Evolutionary conservation across 2,797 vertebrate species (phyloP).

Genomic region (Molossus alvarezi): DNA sequence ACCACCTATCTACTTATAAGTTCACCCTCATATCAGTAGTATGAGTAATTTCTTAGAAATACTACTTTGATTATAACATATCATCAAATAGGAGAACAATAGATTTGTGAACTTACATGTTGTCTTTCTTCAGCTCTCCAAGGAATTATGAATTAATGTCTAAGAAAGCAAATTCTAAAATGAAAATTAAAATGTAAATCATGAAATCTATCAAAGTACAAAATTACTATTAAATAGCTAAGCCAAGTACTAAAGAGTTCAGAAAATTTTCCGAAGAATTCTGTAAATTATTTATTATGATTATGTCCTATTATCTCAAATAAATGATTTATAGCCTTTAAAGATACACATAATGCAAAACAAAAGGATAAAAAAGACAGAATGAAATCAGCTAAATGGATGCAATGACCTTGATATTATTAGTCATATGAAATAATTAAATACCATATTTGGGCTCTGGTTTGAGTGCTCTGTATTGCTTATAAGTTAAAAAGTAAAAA

Average conservation of each 20-base stretch:
- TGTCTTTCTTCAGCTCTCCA: not conserved
- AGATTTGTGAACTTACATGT: not conserved
- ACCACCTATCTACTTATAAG: not conserved
- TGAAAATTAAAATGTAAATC: constrained; percentile 24
- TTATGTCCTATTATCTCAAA: not conserved
- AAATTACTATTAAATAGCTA: not conserved
- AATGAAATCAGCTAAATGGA: constrained; percentile 47
- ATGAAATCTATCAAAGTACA: not conserved
- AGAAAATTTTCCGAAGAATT: constrained; percentile 30
- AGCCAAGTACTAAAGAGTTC: not conserved
- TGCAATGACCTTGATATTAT: not conserved
- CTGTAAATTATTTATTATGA: not conserved
- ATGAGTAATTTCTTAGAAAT: not conserved
- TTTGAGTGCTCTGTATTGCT: not conserved
- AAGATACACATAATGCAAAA: not conserved
- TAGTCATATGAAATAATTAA: not conserved
- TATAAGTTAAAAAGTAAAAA: not conserved
- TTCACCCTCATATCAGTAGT: not conserved
- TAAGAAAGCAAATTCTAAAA: not conserved
- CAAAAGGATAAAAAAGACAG: not conserved
- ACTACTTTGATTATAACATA: constrained; percentile 13
- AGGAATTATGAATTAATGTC: constrained; percentile 39
- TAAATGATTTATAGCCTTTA: not conserved
- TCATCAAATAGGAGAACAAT: constrained; percentile 31
- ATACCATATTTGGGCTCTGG: not conserved